phyloP scores from a whole-genome alignment of 2,888 invertebrate species.

The Notodonta ziczac region DNA sequence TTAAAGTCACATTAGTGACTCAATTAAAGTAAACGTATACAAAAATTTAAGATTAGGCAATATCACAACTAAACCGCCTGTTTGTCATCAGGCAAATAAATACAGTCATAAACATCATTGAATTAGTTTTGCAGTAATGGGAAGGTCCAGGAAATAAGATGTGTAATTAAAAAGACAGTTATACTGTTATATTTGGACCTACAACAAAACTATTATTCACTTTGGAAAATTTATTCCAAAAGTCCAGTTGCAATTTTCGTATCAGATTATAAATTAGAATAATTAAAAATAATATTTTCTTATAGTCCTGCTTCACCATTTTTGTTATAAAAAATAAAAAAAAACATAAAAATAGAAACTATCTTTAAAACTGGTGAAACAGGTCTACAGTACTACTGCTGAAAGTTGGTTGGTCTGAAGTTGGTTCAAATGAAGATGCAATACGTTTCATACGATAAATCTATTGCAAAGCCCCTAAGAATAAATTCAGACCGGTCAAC shows the following conservation, averaged over 20 bases:
- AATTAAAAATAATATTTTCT: background rate
- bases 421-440: too few species aligned
- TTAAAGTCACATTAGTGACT: constrained; percentile 77
- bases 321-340: background rate
- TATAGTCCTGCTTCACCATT: background rate
- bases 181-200: constrained; percentile 16
- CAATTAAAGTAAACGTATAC: constrained; percentile 81
- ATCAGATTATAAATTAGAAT: background rate
- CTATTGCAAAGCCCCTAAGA: too few species aligned
- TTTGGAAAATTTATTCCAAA: background rate
- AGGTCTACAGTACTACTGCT: background rate
- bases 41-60: constrained; percentile 78
- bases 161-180: constrained; percentile 31
- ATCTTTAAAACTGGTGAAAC: background rate
- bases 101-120: constrained; percentile 47
- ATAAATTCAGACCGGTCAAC: too few species aligned
- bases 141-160: constrained; percentile 10
- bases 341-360: constrained; percentile 1
- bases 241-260: background rate
- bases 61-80: constrained; percentile 82
- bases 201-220: background rate
- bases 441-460: too few species aligned
- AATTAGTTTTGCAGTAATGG: constrained; percentile 30
- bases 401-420: too few species aligned
- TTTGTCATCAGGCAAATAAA: constrained; percentile 67